A percentile compares a stretch with the other conserved stretches of the same genome.
These are phyloP conservation scores for Rynchops niger DNA, from an alignment of 2,113 vertebrate species.

Conservation along the genomic window DNA sequence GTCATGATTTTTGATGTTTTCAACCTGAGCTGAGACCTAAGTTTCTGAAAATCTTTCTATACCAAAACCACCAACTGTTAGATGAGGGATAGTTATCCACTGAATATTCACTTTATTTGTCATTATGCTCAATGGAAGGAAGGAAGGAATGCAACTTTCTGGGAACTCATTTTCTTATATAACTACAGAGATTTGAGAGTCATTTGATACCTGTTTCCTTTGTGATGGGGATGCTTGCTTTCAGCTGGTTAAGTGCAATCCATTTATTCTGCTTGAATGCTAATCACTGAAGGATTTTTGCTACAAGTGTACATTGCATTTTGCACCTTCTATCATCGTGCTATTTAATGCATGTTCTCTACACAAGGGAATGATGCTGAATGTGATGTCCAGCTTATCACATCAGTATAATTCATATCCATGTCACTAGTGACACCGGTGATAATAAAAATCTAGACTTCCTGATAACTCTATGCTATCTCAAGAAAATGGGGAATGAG, in stretches of 20 bases:
- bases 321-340: neutral
- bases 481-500: neutral
- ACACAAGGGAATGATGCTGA: neutral
- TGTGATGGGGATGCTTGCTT: neutral
- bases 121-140: neutral
- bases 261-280: slow-evolving; percentile 18
- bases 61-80: neutral
- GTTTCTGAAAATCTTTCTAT: neutral
- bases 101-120: neutral
- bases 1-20: neutral
- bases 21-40: neutral
- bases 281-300: neutral
- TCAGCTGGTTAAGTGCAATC: neutral
- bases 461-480: neutral
- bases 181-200: neutral
- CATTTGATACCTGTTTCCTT: neutral
- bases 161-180: neutral
- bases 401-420: neutral
- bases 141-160: neutral
- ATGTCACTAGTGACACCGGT: neutral
- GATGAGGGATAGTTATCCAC: neutral
- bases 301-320: neutral
- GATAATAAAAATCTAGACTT: slow-evolving; percentile 25
- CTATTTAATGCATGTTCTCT: too few species aligned
- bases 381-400: slow-evolving; percentile 14